Percentiles rank a stretch among this genome's conserved stretches.
Evolutionary conservation across 2,797 vertebrate genomes (phyloP).

Genomic region (Nannoperca australis): DNA sequence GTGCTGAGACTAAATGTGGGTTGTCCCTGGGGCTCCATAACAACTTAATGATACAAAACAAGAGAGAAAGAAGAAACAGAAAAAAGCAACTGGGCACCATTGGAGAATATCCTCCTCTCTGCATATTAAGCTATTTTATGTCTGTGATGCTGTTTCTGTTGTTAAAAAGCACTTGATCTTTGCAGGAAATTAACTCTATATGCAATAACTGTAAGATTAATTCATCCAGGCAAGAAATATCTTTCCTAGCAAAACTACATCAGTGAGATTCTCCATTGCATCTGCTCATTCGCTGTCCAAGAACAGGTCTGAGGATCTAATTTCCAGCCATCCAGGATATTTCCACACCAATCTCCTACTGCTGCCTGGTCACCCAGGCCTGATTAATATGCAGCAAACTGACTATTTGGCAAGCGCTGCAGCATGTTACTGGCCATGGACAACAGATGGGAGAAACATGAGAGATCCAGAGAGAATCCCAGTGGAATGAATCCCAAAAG

Average conservation of each 20-base stretch:
- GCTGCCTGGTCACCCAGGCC: neutral
- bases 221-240: neutral
- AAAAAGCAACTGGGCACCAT: neutral
- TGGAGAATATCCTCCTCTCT: neutral
- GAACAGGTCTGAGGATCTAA: constrained; percentile 8
- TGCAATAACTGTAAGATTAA: neutral
- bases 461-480: constrained; percentile 27
- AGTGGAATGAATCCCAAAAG: constrained; percentile 42
- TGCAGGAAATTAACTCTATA: neutral
- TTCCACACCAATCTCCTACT: constrained; percentile 7
- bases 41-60: constrained; percentile 12
- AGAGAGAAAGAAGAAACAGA: neutral
- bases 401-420: neutral
- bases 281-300: constrained; percentile 15
- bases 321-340: constrained; percentile 10
- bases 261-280: too few relatives aligned
- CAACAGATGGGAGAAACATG: constrained; percentile 55
- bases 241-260: too few relatives aligned
- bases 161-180: constrained; percentile 6
- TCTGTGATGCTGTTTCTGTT: neutral
- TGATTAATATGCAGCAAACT: constrained; percentile 53
- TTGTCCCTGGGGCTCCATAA: neutral
- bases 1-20: neutral
- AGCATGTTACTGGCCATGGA: constrained; percentile 31
- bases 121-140: neutral